Evolutionary conservation across 2,888 invertebrate species (phyloP).

Genomic region (Heliconius cydno): DNA sequence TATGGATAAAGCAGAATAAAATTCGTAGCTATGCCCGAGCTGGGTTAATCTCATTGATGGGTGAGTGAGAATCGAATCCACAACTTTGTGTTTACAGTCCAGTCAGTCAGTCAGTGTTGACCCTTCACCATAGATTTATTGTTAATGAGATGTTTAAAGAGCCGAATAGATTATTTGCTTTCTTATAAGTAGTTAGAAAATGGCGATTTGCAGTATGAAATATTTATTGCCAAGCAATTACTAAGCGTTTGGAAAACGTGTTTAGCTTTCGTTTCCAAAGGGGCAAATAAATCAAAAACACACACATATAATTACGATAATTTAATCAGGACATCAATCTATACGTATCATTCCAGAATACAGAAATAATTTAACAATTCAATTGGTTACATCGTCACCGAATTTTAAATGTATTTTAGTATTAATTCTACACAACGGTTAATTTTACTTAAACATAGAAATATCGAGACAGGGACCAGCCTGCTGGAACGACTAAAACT

Average conservation of each 20-base stretch:
- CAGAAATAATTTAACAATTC: slow-evolving; percentile 80
- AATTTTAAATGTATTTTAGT: slow-evolving; percentile 39
- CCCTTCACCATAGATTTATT: too few species aligned
- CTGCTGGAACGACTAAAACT: slow-evolving; percentile 65
- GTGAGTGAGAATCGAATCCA: too few species aligned
- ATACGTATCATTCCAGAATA: slow-evolving; percentile 79
- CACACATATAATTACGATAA: slow-evolving; percentile 64
- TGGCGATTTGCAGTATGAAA: too few species aligned
- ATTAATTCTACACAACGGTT: slow-evolving; percentile 50
- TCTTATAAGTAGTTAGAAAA: too few species aligned
- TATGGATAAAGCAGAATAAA: not conserved
- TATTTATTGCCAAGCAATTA: not conserved
- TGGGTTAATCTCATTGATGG: too few species aligned
- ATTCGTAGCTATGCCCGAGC: too few species aligned
- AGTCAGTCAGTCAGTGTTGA: too few species aligned
- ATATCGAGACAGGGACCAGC: slow-evolving; percentile 72
- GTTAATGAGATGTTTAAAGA: too few species aligned
- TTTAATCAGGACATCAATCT: slow-evolving; percentile 82
- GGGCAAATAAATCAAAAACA: slow-evolving; percentile 51
- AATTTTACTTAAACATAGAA: slow-evolving; percentile 43
- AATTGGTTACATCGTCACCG: slow-evolving; percentile 71
- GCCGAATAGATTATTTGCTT: too few species aligned
- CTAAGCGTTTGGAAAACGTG: too few species aligned
- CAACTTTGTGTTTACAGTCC: too few species aligned
- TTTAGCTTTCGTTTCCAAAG: not conserved